Evolutionary conservation across 2,797 vertebrate genomes (phyloP), one percentile per base, ranked within the genome.

Genomic region (Orientallactaga sibirica): DNA sequence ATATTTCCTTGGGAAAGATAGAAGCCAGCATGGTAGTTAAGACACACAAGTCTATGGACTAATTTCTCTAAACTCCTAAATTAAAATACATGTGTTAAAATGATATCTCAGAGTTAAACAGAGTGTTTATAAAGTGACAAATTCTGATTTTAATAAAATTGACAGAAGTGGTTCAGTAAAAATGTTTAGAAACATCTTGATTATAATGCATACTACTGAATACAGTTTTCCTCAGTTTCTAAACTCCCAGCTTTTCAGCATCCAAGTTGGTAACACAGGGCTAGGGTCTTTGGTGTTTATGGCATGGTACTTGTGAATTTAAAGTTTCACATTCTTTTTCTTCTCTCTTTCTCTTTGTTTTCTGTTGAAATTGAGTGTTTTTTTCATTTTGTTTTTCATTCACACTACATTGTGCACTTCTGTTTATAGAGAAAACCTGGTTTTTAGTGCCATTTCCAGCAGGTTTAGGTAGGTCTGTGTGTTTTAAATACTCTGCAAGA

Each of bases 391-490:
- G 61, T 83, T 91, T 87, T 75, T 48, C 6, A 14, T 27, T 86
- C 7, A 70, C 22, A 37, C 0, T 43, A 5, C 5, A 15, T 20
- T 41, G 18, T 71, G 24, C 2, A 22, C 41, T 76, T 68, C 37
- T 75, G 33, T 37, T 88, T 48, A 80, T 89, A 67, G 4, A 62
- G 24, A 74, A 74, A n/a, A 7, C 7, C 61, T 75, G 5, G 27
- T 3, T 90, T 91, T 86, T 67, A 68, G 41, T 71, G 62, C 19
- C 68, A 58, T 94, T 90, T 84, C 71, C 76, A 67, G 55, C 92
- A 55, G 24, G 15, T 37, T 88, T 62, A 78, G 18, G 43, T 48
- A 15, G 27, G 5, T n/a, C 58, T 3, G 11, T 85, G 55, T 43
- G 4, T 77, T n/a, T 82, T 55, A 61, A 73, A 92, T 77, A 81